Conservation (phyloP, 1,140 invertebrate species). For the Stenopsyche tienmushanensis region DNA sequence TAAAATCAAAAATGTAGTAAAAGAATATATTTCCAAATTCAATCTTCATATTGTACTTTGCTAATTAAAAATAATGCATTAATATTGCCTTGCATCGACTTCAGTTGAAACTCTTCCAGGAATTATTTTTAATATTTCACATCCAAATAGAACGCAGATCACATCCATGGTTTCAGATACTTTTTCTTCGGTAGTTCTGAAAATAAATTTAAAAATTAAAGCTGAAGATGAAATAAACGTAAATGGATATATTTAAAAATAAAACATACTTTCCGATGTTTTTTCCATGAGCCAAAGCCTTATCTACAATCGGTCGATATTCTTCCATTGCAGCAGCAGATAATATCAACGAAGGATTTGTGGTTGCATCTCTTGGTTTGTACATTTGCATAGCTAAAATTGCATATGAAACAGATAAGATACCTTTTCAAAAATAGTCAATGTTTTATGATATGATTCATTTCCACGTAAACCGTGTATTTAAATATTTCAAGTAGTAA, state of each 20-base stretch:
- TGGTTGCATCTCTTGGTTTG: slow-evolving; percentile 99
- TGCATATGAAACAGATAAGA: not conserved
- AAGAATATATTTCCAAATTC: not conserved
- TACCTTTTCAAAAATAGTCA: too few species aligned
- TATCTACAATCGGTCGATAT: slow-evolving; percentile 85
- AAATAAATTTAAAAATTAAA: slow-evolving; percentile 43
- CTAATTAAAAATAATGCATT: not conserved
- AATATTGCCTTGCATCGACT: slow-evolving; percentile 87
- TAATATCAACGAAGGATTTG: slow-evolving; percentile 96
- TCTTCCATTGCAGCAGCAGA: slow-evolving; percentile 89
- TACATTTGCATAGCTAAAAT: slow-evolving; percentile 89
- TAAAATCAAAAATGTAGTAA: slow-evolving; percentile 48
- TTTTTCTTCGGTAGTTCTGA: slow-evolving; percentile 70
- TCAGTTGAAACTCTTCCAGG: slow-evolving; percentile 98
- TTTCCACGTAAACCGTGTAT: too few species aligned
- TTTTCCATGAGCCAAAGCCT: slow-evolving; percentile 87
- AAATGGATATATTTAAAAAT: slow-evolving; percentile 6
- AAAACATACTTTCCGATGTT: slow-evolving; percentile 63
- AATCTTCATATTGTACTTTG: not conserved
- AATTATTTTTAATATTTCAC: slow-evolving; percentile 96
- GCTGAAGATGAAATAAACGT: too few species aligned
- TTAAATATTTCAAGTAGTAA: too few species aligned
- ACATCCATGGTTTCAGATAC: slow-evolving; percentile 84
- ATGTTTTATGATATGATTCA: too few species aligned
- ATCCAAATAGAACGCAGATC: slow-evolving; percentile 93